Evolutionary conservation across 2,888 invertebrate species (phyloP).

Genomic region (Drosophila monieri): DNA sequence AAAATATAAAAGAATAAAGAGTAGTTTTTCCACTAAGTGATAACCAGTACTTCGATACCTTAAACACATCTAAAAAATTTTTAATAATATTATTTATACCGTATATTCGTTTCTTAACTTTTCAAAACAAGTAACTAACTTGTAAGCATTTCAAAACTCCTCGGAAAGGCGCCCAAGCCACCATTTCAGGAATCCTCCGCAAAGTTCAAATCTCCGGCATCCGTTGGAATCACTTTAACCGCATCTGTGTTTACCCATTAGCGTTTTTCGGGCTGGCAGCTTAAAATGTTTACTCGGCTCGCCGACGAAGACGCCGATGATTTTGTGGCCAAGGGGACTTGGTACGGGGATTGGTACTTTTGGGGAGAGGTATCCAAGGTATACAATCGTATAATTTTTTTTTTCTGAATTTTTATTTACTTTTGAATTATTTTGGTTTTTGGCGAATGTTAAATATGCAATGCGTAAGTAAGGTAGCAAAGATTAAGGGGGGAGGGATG

Average conservation of each 20-base stretch:
- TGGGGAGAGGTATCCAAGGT: constrained; percentile 21
- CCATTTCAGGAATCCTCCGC: constrained; percentile 23
- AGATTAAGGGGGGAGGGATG: neutral
- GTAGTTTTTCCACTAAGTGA: no score
- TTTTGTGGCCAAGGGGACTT: neutral
- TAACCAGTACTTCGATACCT: no score
- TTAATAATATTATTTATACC: no score
- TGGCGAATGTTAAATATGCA: constrained; percentile 67
- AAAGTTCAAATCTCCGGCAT: constrained; percentile 34
- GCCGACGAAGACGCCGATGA: constrained; percentile 23
- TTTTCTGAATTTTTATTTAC: constrained; percentile 69
- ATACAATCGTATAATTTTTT: constrained; percentile 61
- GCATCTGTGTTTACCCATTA: constrained; percentile 80
- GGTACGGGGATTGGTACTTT: neutral
- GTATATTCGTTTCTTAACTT: no score
- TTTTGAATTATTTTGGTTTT: constrained; percentile 66
- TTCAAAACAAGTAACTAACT: neutral
- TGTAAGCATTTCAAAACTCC: constrained; percentile 36
- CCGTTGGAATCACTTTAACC: constrained; percentile 52
- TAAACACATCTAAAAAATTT: no score
- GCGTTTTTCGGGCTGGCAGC: constrained; percentile 61
- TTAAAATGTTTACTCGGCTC: constrained; percentile 46
- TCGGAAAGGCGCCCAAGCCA: constrained; percentile 20
- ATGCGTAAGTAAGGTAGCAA: constrained; percentile 69
- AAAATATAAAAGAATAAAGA: no score